Base-by-base conservation (phyloP, 2,797 vertebrate species). In the Dicrostonyx torquatus region DNA sequence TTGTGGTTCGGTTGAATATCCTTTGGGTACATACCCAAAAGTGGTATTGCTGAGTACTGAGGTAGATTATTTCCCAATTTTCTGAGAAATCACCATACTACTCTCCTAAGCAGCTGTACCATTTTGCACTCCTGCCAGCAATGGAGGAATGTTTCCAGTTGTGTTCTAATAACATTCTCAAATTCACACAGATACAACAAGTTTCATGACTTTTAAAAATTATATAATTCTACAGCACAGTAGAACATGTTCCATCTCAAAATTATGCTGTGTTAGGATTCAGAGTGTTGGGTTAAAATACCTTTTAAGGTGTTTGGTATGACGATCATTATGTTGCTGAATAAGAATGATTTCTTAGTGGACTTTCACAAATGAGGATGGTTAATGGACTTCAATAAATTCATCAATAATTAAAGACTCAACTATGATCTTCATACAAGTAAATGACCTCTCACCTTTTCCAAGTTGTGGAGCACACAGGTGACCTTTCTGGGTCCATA, bases 131-230 rank as follows among this genome's bases (percentile, higher is more conserved):
- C 18, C 55, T 18, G 20, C 55, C 55, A 55, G 55, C 55, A 55
- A 20, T 55, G 18, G 18, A 55, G 55, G 55, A 55, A 55, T 55
- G 55, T 20, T 55, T 6, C 55, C 55, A 20, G 18, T 66, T 34
- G 62, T 86, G 20, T 76, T 9, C 34, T 72, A 40, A 91, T 66
- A 34, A 12, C 12, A 37, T 94, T 78, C 5, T 75, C 40, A 84
- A 70, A 70, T 22, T 62, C 20, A 40, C 18, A 72, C 0, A 68
- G 13, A 90, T 62, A 12, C 5, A n/a, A 2, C 15, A 34, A 79
- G 66, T 88, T 89, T 66, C n/a, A 84, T 73, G 88, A 91, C 31
- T 53, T 62, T 86, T 87, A 34, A 11, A 53, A 80, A 40, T 85
- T 87, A 22, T 64, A 31, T 13, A 66, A 31, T 84, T 6, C 43